phyloP scores from a whole-genome alignment of 2,797 vertebrate genomes.

The Pangasius sanitwongsei region DNA sequence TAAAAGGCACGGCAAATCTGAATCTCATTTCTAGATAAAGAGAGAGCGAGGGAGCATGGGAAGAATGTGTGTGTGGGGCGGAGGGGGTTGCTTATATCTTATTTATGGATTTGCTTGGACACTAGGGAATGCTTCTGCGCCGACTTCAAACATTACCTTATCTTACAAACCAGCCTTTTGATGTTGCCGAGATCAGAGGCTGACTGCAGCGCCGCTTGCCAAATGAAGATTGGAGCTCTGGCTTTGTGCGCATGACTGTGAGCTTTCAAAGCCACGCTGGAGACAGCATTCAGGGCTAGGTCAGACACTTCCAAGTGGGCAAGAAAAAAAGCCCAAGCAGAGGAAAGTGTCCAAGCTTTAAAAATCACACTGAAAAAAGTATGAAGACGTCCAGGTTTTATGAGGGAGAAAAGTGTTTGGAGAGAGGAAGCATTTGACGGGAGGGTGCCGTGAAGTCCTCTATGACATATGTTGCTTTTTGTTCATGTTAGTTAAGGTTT shows the following conservation, averaged over 20 bases:
- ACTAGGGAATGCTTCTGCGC: slow-evolving; percentile 86
- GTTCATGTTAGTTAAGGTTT: neutral
- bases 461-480: neutral
- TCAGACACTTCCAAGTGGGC: slow-evolving; percentile 78
- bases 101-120: slow-evolving; percentile 94
- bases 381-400: slow-evolving; percentile 32
- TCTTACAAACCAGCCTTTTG: slow-evolving; percentile 97
- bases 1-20: slow-evolving; percentile 74
- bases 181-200: slow-evolving; percentile 91
- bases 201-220: slow-evolving; percentile 86
- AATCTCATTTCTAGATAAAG: slow-evolving; percentile 77
- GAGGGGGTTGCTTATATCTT: slow-evolving; percentile 84
- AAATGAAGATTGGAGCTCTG: slow-evolving; percentile 82
- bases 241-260: slow-evolving; percentile 80
- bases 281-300: slow-evolving; percentile 84
- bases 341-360: slow-evolving; percentile 68
- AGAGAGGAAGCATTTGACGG: neutral
- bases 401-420: neutral
- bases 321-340: slow-evolving; percentile 74
- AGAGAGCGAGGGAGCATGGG: slow-evolving; percentile 63
- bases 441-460: neutral
- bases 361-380: slow-evolving; percentile 29
- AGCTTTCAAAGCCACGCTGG: slow-evolving; percentile 86
- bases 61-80: slow-evolving; percentile 47
- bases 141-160: slow-evolving; percentile 98